Base-by-base conservation (phyloP, 2,888 invertebrate species). In the Parnassius orleans region DNA sequence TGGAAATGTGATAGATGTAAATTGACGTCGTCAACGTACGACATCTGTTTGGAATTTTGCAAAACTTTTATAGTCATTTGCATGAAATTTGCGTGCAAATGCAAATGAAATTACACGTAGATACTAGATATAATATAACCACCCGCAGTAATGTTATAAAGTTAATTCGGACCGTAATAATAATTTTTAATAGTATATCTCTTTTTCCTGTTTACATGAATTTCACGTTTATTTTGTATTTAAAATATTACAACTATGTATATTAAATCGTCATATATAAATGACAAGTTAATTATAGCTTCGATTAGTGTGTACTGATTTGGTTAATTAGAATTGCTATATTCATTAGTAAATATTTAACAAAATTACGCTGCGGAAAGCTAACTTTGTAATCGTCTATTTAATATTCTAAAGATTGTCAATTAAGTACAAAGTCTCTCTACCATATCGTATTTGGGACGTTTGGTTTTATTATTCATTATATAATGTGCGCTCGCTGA, bases 401-500 rank as follows among this genome's bases (percentile, higher is more conserved):
- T 56, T 56, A 63, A 60, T 52, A 54, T 58, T 58, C 46, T 46
- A 53, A 56, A 60, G 63, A 56, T 60, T 60, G 47, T 60, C 52
- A 63, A 63, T 63, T 63, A 63, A 63, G 60, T 63, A 74, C 73
- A 76, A 74, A 77, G 78, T 78, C 71, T 72, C 72, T 74, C 72
- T 75, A 78, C 72, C 65, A 68, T 72, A 66, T 69, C 75, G 80
- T 80, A 85, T 88, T 87, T 79, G 82, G 87, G 81, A 80, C 87
- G 81, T 83, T 84, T 82, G 86, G 86, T 81, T 86, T 87, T 86
- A 87, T 84, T 86, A 86, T 82, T 88, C 87, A 86, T 90, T 90
- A 89, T 81, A 86, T 90, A 90, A 90, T 84, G 87, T 86, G 67
- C 71, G 70, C 68, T 67, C 66, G 66, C 64, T 69, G 65, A 64